phyloP scores from a whole-genome alignment of 2,888 invertebrate genomes.

The Cantharis nigra region DNA sequence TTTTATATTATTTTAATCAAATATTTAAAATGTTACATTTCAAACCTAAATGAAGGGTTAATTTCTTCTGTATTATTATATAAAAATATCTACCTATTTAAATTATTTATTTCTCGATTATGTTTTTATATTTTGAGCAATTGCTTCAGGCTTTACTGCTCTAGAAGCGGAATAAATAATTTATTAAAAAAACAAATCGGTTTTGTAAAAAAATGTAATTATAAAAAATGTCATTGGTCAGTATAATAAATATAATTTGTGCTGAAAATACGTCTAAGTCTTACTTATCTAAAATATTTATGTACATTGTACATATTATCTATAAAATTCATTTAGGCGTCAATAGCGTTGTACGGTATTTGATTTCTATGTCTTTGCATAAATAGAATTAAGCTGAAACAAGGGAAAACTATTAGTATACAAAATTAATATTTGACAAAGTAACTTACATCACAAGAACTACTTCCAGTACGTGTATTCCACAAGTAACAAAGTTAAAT shows the following conservation, averaged over 20 bases:
- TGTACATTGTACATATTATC: background rate
- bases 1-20: too few species aligned
- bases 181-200: background rate
- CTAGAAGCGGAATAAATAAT: background rate
- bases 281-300: background rate
- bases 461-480: conserved; percentile 55
- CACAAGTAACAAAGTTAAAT: conserved; percentile 62
- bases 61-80: background rate
- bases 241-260: background rate
- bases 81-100: too few species aligned
- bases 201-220: background rate
- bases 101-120: too few species aligned
- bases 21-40: too few species aligned
- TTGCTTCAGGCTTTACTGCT: background rate
- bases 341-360: background rate
- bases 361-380: background rate
- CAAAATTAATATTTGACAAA: background rate
- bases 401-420: background rate
- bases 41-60: background rate
- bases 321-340: background rate
- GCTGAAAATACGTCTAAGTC: background rate
- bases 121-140: too few species aligned
- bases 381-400: conserved; percentile 1
- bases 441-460: conserved; percentile 60
- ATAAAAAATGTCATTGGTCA: background rate